Evolutionary conservation across 2,113 vertebrate species (phyloP), one percentile per base, ranked within the genome.

Genomic region (Etheostoma cragini): DNA sequence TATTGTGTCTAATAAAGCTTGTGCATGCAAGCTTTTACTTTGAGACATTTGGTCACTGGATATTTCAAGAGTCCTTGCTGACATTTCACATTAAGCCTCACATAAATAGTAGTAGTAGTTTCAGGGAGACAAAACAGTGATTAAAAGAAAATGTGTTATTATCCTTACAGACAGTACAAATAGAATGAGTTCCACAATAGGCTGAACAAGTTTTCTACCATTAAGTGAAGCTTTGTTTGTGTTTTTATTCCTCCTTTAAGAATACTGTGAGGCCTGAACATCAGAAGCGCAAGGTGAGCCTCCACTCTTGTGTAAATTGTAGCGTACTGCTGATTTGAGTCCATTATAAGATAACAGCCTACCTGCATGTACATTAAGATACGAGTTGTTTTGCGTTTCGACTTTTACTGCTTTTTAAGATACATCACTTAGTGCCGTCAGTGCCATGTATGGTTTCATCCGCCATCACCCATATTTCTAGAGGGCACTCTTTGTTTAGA

Each of bases 211-310:
- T 81, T 42, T 68, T 60, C 35, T 30, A 79, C 50, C 42, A 21
- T 63, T 35, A 73, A 90, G 84, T 92, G 84, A 92, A 90, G 85
- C 70, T 88, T 53, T 89, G 60, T 88, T 80, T 93, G 82, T 93
- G 88, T 88, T 90, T 89, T 82, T 84, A 89, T 94, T 76, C 86
- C 81, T 88, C 74, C 80, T 88, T 89, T 74, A 93, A 94, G 93
- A 94, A 89, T 86, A 87, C 88, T 88, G 83, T 89, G 91, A 92
- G 91, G 84, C 92, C 91, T 73, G 92, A 92, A 68, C 91, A 90
- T 69, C 91, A 93, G 11, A 94, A 94, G 86, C 91, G 85, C 81
- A 94, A 94, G 93, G 93, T 94, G 93, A 93, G 93, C 80, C 68
- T 84, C 80, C 78, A 87, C 75, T 85, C 66, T 78, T 54, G 82